Base-by-base conservation (phyloP, 2,888 invertebrate species). In the Agonopterix alstromeriana region DNA sequence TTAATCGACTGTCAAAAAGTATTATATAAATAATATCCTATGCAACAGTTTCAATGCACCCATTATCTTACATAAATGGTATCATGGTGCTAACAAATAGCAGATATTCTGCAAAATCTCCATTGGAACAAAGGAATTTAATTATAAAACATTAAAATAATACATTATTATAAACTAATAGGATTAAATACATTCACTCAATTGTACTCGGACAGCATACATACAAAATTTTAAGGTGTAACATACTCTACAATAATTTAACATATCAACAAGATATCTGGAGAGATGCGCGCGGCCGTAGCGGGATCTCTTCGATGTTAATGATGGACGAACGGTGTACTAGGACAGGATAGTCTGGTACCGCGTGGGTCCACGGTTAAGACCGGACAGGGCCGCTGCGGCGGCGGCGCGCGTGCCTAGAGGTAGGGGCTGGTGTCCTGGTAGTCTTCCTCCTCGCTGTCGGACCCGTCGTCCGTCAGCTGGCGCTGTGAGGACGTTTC, bases 391-490 rank as follows among this genome's bases (percentile, higher is more conserved):
- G 27, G 38, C 10, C 38, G 43, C 40, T 40, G 44, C 47, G 48
- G 40, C 11, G 42, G 49, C 17, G 48, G 46, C 52, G 12, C 43
- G 42, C 38, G 53, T 17, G 56, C 63, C 79, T 82, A 82, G 52
- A 78, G 84, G 63, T 84, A 87, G 51, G 84, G 80, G 73, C 73
- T 83, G 66, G 88, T 83, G 73, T 88, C 88, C 52, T 87, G 79
- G 67, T 80, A 85, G 48, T 88, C 88, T 53, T 87, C 87, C 56
- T 87, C 86, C 66, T 75, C 77, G 63, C 79, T 70, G 44, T 77
- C 86, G 10, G 85, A 82, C 62, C 82, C 85, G 70, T 89, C 89
- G 77, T 88, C 83, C 7, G 87, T 88, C 75, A 87, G 73, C 80
- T 85, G 84, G 58, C 89, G 87, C 63, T 80, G 83, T 65, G 77